Conservation (phyloP, 2,113 vertebrate species). For the Artemisiospiza belli region DNA sequence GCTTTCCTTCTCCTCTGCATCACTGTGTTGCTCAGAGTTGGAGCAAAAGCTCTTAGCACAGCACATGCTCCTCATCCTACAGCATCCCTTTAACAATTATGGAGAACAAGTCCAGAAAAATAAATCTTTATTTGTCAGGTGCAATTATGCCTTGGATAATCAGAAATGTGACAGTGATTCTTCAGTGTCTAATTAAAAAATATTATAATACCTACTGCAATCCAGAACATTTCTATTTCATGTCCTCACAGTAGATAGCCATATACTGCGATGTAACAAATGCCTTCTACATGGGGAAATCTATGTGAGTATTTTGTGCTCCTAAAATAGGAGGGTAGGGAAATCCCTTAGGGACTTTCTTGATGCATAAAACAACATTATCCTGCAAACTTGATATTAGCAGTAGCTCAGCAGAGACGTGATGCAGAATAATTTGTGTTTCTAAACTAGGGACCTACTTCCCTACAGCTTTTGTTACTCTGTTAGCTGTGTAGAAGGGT, state of each 20-base stretch:
- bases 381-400: background rate
- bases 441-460: background rate
- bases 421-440: background rate
- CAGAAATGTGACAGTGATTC: background rate
- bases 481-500: background rate
- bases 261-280: background rate
- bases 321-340: background rate
- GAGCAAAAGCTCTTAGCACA: background rate
- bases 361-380: background rate
- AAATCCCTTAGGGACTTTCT: background rate
- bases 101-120: background rate
- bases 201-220: background rate
- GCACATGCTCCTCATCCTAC: background rate
- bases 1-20: background rate
- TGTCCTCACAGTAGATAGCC: background rate
- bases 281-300: background rate
- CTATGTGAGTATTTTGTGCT: background rate
- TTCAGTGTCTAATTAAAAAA: background rate
- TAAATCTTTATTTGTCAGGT: background rate
- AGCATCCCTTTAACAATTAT: background rate
- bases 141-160: constrained; percentile 1
- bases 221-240: background rate
- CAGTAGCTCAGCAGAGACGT: background rate
- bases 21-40: background rate
- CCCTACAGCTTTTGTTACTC: background rate